Evolutionary conservation across 2,888 invertebrate species (phyloP).

Genomic region (Andrena haemorrhoa): DNA sequence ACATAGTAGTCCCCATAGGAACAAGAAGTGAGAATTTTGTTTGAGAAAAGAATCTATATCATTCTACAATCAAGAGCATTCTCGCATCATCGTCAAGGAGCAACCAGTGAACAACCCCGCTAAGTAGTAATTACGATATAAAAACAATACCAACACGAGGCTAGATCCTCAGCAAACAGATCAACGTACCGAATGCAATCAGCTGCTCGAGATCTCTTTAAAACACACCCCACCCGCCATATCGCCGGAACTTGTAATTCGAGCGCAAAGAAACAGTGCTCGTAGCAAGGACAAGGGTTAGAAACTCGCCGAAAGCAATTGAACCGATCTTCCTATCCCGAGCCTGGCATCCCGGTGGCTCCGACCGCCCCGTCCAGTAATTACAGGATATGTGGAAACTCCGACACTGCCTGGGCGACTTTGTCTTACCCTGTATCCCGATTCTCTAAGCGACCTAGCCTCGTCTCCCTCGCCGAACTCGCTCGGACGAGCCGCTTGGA

Average conservation of each 20-base stretch:
- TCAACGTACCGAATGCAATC: slow-evolving; percentile 49
- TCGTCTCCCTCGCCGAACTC: not conserved
- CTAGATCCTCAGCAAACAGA: slow-evolving; percentile 41
- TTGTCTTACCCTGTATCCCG: slow-evolving; percentile 56
- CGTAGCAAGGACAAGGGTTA: slow-evolving; percentile 51
- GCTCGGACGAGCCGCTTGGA: slow-evolving; percentile 3
- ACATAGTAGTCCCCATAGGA: too few relatives aligned
- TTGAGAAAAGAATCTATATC: too few relatives aligned
- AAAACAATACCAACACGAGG: slow-evolving; percentile 19
- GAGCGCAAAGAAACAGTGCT: slow-evolving; percentile 31
- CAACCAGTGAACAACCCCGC: not conserved
- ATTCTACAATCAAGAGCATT: not conserved
- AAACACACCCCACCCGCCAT: not conserved
- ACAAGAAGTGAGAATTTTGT: too few relatives aligned
- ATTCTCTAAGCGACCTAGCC: slow-evolving; percentile 5
- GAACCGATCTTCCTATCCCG: slow-evolving; percentile 38
- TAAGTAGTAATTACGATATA: slow-evolving; percentile 25
- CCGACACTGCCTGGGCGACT: slow-evolving; percentile 43
- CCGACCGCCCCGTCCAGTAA: slow-evolving; percentile 43
- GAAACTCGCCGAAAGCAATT: slow-evolving; percentile 59
- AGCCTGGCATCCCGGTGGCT: slow-evolving; percentile 9
- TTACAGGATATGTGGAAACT: slow-evolving; percentile 58
- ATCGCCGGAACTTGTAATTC: slow-evolving; percentile 47
- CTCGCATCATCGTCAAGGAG: not conserved
- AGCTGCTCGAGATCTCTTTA: slow-evolving; percentile 25